Base-by-base conservation (phyloP, 2,888 invertebrate species). In the Andrena chrysosceles region DNA sequence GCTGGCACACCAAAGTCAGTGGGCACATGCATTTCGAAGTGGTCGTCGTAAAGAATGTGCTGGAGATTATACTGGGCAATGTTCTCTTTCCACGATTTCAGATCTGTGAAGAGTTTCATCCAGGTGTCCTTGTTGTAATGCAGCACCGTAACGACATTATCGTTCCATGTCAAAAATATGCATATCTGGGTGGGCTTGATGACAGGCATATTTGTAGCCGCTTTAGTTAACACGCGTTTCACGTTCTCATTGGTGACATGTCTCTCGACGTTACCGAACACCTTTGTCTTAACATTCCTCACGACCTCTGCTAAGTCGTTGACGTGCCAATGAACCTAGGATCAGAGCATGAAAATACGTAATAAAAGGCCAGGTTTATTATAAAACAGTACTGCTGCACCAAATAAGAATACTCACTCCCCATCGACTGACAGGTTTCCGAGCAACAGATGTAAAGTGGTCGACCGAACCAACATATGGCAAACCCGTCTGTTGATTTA, bases 1-100 rank as follows among this genome's bases (percentile, higher is more conserved):
- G 92, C 93, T 0, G 94, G 93, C 31, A 94, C 81, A 79, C 95
- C 95, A 54, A 94, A 88, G 62, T 94, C 94, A 2, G 93, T 94
- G 0, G 94, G 91, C 10, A 94, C 88, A 3, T 89, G 87, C 85
- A 91, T 89, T 71, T 91, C 90, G 62, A 85, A 91, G 1, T 90
- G 77, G 35, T 85, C 85, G 0, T 87, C 74, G 54, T 90, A 92
- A 0, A 35, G 4, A 1, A 93, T 63, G 0, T 70, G 59, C 26
- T 91, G 90, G 64, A 49, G 63, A 29, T 89, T 89, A 0, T 84
- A 0, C 70, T 75, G 20, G 67, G 31, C 20, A 66, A 69, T 31
- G 7, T 31, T 23, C 5, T 42, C 20, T 56, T 64, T 72, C 35
- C 78, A 71, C 5, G 74, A 56, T 2, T 60, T 42, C 2, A 83